These are phyloP conservation scores for Rhynchophorus ferrugineus DNA, from an alignment of 1,140 invertebrate species.

Conservation along the genomic window DNA sequence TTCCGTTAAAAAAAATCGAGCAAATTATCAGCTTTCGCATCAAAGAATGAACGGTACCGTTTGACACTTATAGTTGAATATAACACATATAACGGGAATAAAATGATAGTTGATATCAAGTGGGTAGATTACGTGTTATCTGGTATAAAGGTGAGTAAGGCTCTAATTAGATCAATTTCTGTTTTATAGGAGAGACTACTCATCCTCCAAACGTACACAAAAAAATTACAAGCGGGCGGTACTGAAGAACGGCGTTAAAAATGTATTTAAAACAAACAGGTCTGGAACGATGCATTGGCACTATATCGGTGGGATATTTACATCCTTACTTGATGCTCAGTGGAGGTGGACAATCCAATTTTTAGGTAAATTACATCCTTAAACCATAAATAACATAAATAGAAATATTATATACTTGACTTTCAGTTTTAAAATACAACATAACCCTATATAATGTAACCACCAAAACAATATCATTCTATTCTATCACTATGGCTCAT, in stretches of 20 bases:
- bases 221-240: constrained; percentile 63
- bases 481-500: no score
- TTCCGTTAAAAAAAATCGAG: not conserved
- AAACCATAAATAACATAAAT: no score
- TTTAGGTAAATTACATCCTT: constrained; percentile 8
- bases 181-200: no score
- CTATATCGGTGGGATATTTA: constrained; percentile 81
- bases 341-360: constrained; percentile 83
- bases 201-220: not conserved
- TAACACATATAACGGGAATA: not conserved
- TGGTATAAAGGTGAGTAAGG: no score
- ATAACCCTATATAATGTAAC: no score
- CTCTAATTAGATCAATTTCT: no score
- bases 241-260: constrained; percentile 90
- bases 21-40: not conserved
- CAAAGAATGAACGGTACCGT: not conserved
- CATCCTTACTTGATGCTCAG: constrained; percentile 77
- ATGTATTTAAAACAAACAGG: constrained; percentile 85
- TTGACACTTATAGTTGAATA: no score
- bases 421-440: no score
- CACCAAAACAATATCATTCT: no score
- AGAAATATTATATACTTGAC: no score
- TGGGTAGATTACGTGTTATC: no score
- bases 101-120: not conserved
- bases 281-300: constrained; percentile 68